Base-by-base conservation (phyloP, 2,888 invertebrate genomes). In the Osmoderma eremita region DNA sequence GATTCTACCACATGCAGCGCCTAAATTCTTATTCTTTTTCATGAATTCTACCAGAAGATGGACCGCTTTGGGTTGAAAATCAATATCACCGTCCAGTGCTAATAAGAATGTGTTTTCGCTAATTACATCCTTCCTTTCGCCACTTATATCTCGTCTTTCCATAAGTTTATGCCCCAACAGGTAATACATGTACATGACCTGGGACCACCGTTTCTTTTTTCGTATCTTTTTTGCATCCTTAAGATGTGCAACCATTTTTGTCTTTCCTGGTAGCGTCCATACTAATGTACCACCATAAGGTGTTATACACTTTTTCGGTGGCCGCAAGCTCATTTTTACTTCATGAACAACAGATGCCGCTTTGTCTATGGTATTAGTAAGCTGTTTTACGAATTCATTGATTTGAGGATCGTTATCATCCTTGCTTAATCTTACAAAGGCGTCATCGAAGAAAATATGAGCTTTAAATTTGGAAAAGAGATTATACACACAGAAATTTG, bases 121-220 rank as follows among this genome's bases (percentile, higher is more conserved):
- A 2, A 69, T 65, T 1, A 70, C 45, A 13, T 71, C 71, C 24
- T 78, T 78, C 63, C 86, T 86, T 12, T 84, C 84, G 2, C 86
- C 82, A 20, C 69, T 22, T 5, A 74, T 54, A 39, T 77, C 72
- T 17, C 77, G 76, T 63, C 77, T 75, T 51, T 78, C 79, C 77
- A 79, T 77, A 50, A 81, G 74, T 67, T 90, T 89, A 78, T 91
- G 90, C 0, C 95, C 95, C 39, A 95, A 84, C 72, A 95, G 85
- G 77, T 94, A 95, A 82, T 95, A 95, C 95, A 95, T 95, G 82
- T 95, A 95, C 95, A 95, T 95, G 8, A 91, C 91, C 87, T 96
- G 96, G 54, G 95, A 95, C 96, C 96, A 97, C 68, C 97, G 87
- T 80, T 97, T 97, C 78, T 93, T 91, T 76, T 94, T 91, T 38